phyloP scores from a whole-genome alignment of 2,113 vertebrate genomes.

The Seriola quinqueradiata region DNA sequence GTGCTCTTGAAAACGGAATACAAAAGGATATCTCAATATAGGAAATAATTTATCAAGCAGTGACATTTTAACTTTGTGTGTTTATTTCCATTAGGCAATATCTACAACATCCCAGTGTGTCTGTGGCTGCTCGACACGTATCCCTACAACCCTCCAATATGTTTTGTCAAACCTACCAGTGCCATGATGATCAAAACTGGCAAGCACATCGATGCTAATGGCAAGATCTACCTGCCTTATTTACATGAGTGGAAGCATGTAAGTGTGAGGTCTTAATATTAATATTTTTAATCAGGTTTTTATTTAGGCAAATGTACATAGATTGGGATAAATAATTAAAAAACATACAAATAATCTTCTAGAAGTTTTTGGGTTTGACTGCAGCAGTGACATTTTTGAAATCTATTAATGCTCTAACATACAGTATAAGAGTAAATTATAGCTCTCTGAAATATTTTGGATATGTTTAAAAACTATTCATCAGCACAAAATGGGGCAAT shows the following conservation, averaged over 20 bases:
- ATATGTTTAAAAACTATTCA: neutral
- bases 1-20: neutral
- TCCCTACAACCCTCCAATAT: conserved; percentile 98
- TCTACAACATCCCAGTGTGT: conserved; percentile 98
- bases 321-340: neutral
- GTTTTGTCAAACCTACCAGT: conserved; percentile 98
- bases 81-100: conserved; percentile 87
- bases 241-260: conserved; percentile 99
- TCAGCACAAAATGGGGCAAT: neutral
- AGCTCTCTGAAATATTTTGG: neutral
- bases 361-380: no score
- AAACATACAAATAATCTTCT: no score
- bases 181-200: conserved; percentile 99
- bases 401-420: neutral
- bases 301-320: neutral
- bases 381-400: neutral
- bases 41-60: neutral
- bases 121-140: conserved; percentile 98
- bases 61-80: conserved; percentile 15
- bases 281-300: neutral
- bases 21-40: neutral
- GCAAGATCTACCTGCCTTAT: conserved; percentile 98
- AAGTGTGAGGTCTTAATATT: conserved; percentile 42
- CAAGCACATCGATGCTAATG: conserved; percentile 98
- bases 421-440: neutral